Evolutionary conservation across 2,113 vertebrate species (phyloP), one percentile per base, ranked within the genome.

Genomic region (Platysternon megacephalum): DNA sequence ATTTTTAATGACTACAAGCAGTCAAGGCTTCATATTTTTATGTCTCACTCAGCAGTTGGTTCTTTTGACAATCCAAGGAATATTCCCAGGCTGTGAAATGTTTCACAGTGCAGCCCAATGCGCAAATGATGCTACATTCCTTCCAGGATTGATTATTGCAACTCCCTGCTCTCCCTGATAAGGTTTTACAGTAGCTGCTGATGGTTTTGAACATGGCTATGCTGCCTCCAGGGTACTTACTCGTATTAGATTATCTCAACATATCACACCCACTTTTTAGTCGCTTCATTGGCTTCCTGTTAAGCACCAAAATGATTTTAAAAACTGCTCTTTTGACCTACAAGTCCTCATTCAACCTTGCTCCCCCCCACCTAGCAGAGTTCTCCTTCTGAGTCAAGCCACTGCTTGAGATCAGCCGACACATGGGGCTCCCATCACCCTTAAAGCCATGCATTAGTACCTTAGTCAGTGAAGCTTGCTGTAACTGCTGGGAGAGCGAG

Each of bases 221-320:
- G 56, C 88, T 95, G 94, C 94, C 95, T 97, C 90, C 88, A 94
- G 95, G 92, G 92, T 68, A 88, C 80, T 74, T 93, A 46, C 82
- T 90, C 87, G 14, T 42, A 94, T 96, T 90, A 93, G 82, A 95
- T 93, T 96, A 97, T 96, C 93, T 95, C 95, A 94, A 89, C 78
- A 46, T 46, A 95, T 90, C 96, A 87, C 90, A 90, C 93, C 92
- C 81, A 4, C 87, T 84, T 96, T 95, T 93, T 44, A 95, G 93
- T 53, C 21, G 21, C 93, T 95, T 91, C 95, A 46, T 82, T 95
- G 95, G 94, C 90, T 94, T 79, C 76, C 97, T 76, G 85, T 91
- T 95, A 93, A 95, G 88, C 87, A 93, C 76, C 68, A 91, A 88
- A 94, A 90, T 79, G 26, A 93, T 51, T 88, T 95, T 95, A 84